Evolutionary conservation across 1,140 invertebrate genomes (phyloP), one percentile per base, ranked within the genome.

Genomic region (Stratiolaelaps scimitus): DNA sequence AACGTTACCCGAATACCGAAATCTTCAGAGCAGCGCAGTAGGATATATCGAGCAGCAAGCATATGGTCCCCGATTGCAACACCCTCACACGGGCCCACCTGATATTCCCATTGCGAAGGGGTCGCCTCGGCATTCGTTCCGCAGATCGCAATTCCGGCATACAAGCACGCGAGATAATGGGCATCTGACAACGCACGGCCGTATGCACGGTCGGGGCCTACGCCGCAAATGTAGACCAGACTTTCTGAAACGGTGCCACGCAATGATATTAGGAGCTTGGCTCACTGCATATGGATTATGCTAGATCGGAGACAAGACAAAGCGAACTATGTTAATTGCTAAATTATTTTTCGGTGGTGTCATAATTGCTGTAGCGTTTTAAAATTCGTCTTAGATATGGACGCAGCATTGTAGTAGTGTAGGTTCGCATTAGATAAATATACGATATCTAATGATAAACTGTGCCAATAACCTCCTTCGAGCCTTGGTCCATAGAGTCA

Each of bases 111-210:
- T 10, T 60, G 53, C 20, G 87, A 85, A 6, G 89, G 88, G 83
- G 92, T 92, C 10, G 92, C 91, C 73, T 94, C 92, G 2, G 89
- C 90, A 74, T 94, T 93, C 17, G 84, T 89, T 20, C 91, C 91
- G 65, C 85, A 82, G 66, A 95, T 84, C 53, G 86, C 84, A 44
- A 94, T 80, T 10, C 91, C 91, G 65, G 91, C 87, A 72, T 88
- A 94, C 1, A 95, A 78, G 72, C 87, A 90, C 66, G 83, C 83
- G 34, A 80, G 76, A 70, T 83, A 84, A 72, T 92, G 90, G 26
- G 88, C 85, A 74, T 93, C 89, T 40, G 92, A 87, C 65, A 97
- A 85, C 76, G 96, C 92, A 20, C 92, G 81, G 1, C 88, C 92
- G 68, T 88, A 88, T 0, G 92, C 89, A 74, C 88, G 90, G 73